A percentile compares a stretch with the other conserved stretches of the same genome.
These are phyloP conservation scores for Suricata suricatta DNA, from an alignment of 2,113 vertebrate species.

Conservation along the genomic window DNA sequence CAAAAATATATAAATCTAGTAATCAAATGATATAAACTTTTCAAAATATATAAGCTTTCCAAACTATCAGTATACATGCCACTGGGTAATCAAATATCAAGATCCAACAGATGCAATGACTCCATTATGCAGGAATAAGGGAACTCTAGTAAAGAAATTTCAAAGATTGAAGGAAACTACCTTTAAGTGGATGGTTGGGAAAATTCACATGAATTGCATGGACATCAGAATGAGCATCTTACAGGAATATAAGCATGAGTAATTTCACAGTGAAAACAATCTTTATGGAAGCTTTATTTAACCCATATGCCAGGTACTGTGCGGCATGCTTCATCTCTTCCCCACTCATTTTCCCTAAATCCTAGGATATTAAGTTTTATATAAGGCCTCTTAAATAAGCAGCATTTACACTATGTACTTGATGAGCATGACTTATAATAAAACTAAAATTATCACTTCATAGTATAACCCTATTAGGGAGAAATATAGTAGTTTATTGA, in stretches of 20 bases:
- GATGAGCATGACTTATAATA: not conserved
- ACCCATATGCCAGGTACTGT: not conserved
- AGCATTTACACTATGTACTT: not conserved
- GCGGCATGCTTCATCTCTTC: not conserved
- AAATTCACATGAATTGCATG: not conserved
- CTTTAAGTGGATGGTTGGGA: not conserved
- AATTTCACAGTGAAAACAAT: not conserved
- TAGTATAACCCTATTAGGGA: not conserved
- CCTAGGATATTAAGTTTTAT: not conserved
- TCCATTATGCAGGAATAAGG: not conserved
- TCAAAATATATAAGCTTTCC: not conserved
- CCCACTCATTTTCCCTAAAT: not conserved
- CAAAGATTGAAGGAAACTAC: not conserved
- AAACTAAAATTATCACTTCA: constrained; percentile 22
- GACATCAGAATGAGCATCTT: not conserved
- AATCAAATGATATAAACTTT: not conserved
- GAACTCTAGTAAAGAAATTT: not conserved
- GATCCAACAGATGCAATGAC: not conserved
- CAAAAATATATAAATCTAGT: not conserved
- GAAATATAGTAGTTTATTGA: not conserved
- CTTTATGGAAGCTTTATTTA: not conserved
- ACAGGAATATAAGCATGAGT: not conserved
- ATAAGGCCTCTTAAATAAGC: not conserved
- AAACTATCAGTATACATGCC: not conserved
- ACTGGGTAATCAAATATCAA: not conserved